Evolutionary conservation across 2,797 vertebrate species (phyloP).

Genomic region (Bothrops alternatus): DNA sequence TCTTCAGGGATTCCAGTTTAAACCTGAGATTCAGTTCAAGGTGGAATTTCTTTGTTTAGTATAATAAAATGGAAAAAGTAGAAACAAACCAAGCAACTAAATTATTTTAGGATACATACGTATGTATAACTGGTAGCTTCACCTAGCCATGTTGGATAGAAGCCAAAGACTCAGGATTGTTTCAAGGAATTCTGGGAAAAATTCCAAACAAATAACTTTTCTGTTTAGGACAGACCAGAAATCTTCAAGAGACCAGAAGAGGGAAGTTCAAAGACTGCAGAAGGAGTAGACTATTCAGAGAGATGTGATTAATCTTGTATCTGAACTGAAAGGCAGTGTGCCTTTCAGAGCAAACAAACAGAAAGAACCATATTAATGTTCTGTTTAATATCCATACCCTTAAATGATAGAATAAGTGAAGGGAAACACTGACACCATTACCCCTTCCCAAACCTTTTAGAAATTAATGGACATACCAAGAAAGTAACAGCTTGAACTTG

Average conservation of each 20-base stretch:
- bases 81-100: neutral
- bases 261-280: neutral
- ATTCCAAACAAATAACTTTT: neutral
- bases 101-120: neutral
- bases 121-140: neutral
- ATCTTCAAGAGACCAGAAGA: neutral
- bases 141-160: neutral
- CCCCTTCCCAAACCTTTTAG: neutral
- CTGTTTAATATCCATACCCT: neutral
- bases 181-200: neutral
- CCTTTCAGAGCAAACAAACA: neutral
- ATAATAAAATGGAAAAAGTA: neutral
- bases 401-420: neutral
- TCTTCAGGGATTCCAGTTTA: neutral
- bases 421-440: neutral
- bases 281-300: neutral
- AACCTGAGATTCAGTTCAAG: neutral
- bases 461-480: neutral
- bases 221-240: neutral
- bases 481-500: neutral
- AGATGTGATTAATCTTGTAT: neutral
- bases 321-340: neutral
- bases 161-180: neutral
- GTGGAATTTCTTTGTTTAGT: neutral
- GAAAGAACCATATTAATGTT: neutral